A percentile compares a stretch with the other conserved stretches of the same genome.
Conservation (phyloP, 2,797 vertebrate species). For the Scyliorhinus canicula region DNA sequence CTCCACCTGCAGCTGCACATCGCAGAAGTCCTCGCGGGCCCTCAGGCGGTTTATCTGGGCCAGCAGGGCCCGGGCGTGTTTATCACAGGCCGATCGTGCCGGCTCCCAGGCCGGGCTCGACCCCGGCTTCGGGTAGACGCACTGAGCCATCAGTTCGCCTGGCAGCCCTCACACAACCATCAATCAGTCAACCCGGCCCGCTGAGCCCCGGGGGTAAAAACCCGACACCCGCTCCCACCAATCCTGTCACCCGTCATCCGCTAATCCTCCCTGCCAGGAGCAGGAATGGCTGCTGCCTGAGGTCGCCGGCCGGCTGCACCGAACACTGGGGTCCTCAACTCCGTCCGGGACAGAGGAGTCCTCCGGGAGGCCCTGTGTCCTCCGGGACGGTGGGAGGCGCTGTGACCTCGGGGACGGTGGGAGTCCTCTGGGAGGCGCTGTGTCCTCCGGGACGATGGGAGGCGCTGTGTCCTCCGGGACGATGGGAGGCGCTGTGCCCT, state of each 20-base stretch:
- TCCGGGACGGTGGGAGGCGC: background rate
- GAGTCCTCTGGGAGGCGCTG: too few species aligned
- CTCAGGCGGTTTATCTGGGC: constrained; percentile 88
- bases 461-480: background rate
- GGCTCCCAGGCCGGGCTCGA: constrained; percentile 48
- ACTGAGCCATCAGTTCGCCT: background rate
- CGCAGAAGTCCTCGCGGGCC: constrained; percentile 76
- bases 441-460: background rate
- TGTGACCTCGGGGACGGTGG: background rate
- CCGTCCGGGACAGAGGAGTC: too few species aligned
- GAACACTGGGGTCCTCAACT: too few species aligned
- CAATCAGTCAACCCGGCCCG: background rate
- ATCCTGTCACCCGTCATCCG: background rate
- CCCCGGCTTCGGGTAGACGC: constrained; percentile 41
- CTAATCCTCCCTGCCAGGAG: background rate
- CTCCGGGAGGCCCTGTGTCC: too few species aligned
- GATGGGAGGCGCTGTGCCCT: background rate
- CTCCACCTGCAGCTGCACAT: constrained; percentile 79
- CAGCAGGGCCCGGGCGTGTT: constrained; percentile 77
- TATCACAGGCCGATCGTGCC: constrained; percentile 65
- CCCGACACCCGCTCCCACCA: too few species aligned
- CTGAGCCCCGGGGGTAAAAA: too few species aligned
- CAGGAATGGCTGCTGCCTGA: background rate
- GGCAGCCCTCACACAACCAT: background rate
- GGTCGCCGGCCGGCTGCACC: too few species aligned